Evolutionary conservation across 1,140 invertebrate species (phyloP), one percentile per base, ranked within the genome.

Genomic region (Drosophila kohkoa): DNA sequence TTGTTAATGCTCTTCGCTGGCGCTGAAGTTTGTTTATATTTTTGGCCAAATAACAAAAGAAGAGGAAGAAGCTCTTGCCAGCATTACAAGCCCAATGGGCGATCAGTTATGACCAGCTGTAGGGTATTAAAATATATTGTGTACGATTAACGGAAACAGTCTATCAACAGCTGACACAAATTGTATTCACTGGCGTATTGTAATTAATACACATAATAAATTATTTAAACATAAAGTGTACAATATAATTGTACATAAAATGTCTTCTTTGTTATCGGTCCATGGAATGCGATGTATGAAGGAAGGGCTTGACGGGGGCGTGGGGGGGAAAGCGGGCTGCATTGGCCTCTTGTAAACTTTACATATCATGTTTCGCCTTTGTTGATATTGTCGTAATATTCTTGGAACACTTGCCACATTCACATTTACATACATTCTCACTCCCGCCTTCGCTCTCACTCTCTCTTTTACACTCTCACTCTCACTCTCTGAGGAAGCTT

Each of bases 191-290:
- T 35, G 1, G 16, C 46, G 51, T 30, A 54, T 43, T 78, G 81
- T 77, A 87, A 88, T 88, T 88, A 88, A 87, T 80, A 80, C 85
- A 60, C 74, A 75, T 68, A 87, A 87, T 83, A 87, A 83, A 87
- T 87, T 82, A 75, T 69, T 87, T 59, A 87, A 83, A 63, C 62
- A 73, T 55, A 65, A 57, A 87, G 59, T 70, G 54, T 76, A 41
- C 59, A 79, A 68, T 57, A 63, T 68, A 67, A 57, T 57, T 32
- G 30, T 43, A 55, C 52, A 57, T 52, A 25, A 30, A 67, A 68
- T 48, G 30, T 45, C 32, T 49, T 69, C 80, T 82, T 77, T 88
- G 80, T 87, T 82, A 88, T 88, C 82, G 43, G 11, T 11, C 25
- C 15, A 51, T 45, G 13, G 16, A 8, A 5, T 6, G 28, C 6